phyloP scores from a whole-genome alignment of 2,797 vertebrate species.

The Amniataba percoides region DNA sequence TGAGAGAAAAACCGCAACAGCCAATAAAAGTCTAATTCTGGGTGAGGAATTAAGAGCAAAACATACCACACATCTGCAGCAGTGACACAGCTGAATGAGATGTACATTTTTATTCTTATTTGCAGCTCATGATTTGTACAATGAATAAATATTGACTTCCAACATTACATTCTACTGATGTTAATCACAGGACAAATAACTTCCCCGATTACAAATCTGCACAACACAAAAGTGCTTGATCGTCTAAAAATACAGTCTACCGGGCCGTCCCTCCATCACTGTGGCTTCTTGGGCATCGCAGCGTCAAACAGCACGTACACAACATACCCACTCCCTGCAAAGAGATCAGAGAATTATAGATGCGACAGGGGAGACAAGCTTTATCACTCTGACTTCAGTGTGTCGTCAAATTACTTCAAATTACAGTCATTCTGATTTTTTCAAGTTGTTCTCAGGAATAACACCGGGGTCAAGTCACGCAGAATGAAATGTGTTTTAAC shows the following conservation, averaged over 20 bases:
- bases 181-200: constrained; percentile 67
- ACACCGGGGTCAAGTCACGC: not conserved
- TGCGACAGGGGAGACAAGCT: constrained; percentile 1
- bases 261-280: constrained; percentile 64
- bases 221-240: constrained; percentile 48
- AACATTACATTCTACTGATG: constrained; percentile 67
- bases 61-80: not conserved
- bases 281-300: constrained; percentile 86
- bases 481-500: constrained; percentile 23
- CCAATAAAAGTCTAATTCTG: not conserved
- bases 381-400: constrained; percentile 31
- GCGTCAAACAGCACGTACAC: constrained; percentile 79
- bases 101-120: constrained; percentile 79
- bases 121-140: constrained; percentile 71
- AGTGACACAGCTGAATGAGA: constrained; percentile 5
- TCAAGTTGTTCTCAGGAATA: constrained; percentile 17
- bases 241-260: not conserved
- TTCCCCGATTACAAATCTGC: constrained; percentile 67
- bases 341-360: constrained; percentile 50
- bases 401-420: constrained; percentile 42
- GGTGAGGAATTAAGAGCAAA: not conserved
- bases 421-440: constrained; percentile 41
- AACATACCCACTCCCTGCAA: constrained; percentile 82
- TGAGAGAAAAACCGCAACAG: not conserved
- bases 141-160: constrained; percentile 84